A percentile compares a stretch with the other conserved stretches of the same genome.
Evolutionary conservation across 2,888 invertebrate genomes (phyloP).

Genomic region (Trissolcus brochymenae): DNA sequence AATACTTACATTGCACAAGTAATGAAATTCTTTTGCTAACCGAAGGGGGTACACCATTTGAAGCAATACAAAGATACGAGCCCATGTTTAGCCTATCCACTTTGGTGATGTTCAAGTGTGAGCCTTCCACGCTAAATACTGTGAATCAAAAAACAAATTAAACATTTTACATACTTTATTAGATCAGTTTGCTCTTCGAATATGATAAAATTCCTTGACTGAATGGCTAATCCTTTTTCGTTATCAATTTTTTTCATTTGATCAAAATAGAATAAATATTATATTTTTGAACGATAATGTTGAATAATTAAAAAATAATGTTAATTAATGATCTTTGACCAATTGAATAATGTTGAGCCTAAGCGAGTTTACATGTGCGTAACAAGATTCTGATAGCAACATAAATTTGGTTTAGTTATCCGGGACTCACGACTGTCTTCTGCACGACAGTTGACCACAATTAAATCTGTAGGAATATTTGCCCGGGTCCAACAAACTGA

Average conservation of each 20-base stretch:
- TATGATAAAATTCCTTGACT: too few relatives aligned
- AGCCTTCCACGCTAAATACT: slow-evolving; percentile 83
- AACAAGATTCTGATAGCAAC: slow-evolving; percentile 57
- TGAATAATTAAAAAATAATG: too few relatives aligned
- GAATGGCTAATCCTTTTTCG: too few relatives aligned
- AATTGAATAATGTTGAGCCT: slow-evolving; percentile 44
- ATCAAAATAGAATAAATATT: too few relatives aligned
- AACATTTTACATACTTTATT: not conserved
- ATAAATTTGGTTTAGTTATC: slow-evolving; percentile 72
- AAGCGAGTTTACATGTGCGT: slow-evolving; percentile 52
- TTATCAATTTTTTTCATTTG: too few relatives aligned
- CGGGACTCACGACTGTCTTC: slow-evolving; percentile 64
- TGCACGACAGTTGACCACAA: slow-evolving; percentile 67
- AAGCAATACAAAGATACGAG: slow-evolving; percentile 77
- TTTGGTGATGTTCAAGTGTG: slow-evolving; percentile 74
- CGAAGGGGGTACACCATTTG: slow-evolving; percentile 77
- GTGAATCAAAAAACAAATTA: slow-evolving; percentile 63
- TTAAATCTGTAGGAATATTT: slow-evolving; percentile 72
- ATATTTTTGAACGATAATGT: not conserved
- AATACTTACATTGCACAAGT: slow-evolving; percentile 78
- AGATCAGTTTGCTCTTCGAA: not conserved
- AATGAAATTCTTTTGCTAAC: slow-evolving; percentile 77
- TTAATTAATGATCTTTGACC: slow-evolving; percentile 41
- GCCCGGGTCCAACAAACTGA: slow-evolving; percentile 66
- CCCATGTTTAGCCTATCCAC: slow-evolving; percentile 78